Evolutionary conservation across 2,113 vertebrate species (phyloP).

Genomic region (Anarrhichthys ocellatus): DNA sequence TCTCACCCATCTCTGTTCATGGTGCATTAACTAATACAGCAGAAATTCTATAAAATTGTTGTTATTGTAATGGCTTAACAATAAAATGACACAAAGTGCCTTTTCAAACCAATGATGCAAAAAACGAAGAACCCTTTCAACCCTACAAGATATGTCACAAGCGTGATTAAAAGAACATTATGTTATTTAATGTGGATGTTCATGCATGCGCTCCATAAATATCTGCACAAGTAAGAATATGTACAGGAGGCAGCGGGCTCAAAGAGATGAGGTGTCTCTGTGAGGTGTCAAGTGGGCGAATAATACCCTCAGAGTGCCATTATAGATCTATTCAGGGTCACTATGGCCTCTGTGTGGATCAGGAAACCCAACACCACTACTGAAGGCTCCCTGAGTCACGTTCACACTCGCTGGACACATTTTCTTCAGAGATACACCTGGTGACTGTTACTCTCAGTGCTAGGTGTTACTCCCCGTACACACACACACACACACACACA

Average conservation of each 20-base stretch:
- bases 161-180: slow-evolving; percentile 22
- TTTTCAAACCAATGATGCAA: slow-evolving; percentile 31
- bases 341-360: slow-evolving; percentile 47
- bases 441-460: slow-evolving; percentile 8
- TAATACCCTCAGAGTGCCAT: slow-evolving; percentile 64
- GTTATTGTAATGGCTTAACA: slow-evolving; percentile 19
- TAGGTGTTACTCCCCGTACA: not conserved
- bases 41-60: slow-evolving; percentile 12
- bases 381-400: slow-evolving; percentile 65
- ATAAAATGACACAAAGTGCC: slow-evolving; percentile 27
- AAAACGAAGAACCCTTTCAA: slow-evolving; percentile 18
- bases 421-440: slow-evolving; percentile 24
- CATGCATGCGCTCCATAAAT: slow-evolving; percentile 46
- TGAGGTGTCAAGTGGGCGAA: slow-evolving; percentile 64
- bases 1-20: slow-evolving; percentile 1
- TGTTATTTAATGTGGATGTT: slow-evolving; percentile 21
- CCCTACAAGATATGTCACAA: slow-evolving; percentile 11
- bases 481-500: not conserved
- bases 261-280: slow-evolving; percentile 32
- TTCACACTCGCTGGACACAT: slow-evolving; percentile 40
- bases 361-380: slow-evolving; percentile 67
- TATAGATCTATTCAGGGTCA: slow-evolving; percentile 66
- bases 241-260: slow-evolving; percentile 15
- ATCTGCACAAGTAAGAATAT: slow-evolving; percentile 45
- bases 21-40: slow-evolving; percentile 36